phyloP scores from a whole-genome alignment of 2,888 invertebrate genomes.

The Anoplius nigerrimus region DNA sequence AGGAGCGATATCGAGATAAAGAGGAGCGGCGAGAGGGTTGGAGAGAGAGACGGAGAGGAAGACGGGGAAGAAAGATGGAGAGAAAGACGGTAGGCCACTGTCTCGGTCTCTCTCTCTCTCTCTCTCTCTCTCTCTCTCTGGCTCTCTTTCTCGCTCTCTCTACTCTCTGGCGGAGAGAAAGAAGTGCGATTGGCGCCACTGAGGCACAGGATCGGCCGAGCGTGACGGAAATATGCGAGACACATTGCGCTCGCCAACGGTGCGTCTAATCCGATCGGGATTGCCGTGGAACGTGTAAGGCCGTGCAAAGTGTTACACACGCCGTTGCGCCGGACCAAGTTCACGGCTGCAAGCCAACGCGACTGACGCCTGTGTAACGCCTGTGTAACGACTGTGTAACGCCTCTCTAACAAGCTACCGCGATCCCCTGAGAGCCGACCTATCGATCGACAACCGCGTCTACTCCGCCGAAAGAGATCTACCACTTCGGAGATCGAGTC shows the following conservation, averaged over 20 bases:
- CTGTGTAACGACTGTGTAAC: too few relatives aligned
- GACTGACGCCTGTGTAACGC: background rate
- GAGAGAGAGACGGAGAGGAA: constrained; percentile 19
- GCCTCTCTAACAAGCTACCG: background rate
- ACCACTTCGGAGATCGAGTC: background rate
- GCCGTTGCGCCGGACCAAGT: background rate
- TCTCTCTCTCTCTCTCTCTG: too few relatives aligned
- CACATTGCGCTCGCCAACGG: constrained; percentile 65
- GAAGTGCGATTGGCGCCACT: constrained; percentile 53
- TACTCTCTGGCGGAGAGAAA: background rate
- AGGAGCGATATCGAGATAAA: constrained; percentile 21
- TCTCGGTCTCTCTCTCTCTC: too few relatives aligned
- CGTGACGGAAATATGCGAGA: constrained; percentile 72
- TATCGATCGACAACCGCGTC: constrained; percentile 1
- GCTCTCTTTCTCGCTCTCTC: too few relatives aligned
- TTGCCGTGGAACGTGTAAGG: constrained; percentile 49
- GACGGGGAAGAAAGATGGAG: background rate
- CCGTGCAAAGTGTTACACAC: constrained; percentile 43
- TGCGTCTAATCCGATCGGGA: constrained; percentile 62
- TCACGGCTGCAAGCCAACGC: constrained; percentile 3
- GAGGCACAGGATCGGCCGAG: constrained; percentile 59
- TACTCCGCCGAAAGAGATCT: background rate
- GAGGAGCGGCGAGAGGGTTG: constrained; percentile 19
- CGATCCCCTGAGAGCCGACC: background rate
- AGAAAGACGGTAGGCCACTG: background rate